phyloP scores from a whole-genome alignment of 2,888 invertebrate species.

The Epinotia bilunana region DNA sequence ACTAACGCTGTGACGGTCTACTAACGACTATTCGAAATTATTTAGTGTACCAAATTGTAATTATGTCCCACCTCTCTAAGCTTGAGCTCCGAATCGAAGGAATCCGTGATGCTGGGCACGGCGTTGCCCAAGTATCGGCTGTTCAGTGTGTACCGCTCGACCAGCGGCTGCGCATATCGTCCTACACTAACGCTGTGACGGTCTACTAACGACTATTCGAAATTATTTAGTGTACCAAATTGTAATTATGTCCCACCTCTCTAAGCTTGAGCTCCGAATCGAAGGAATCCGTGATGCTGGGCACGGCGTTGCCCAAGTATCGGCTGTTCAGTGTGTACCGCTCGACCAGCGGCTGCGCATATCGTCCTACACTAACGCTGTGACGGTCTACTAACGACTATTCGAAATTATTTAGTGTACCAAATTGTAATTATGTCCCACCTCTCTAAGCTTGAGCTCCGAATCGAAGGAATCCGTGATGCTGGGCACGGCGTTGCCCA shows the following conservation, averaged over 20 bases:
- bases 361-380: slow-evolving; percentile 89
- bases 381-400: too few species aligned
- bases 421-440: slow-evolving; percentile 58
- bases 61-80: slow-evolving; percentile 87
- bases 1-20: slow-evolving; percentile 63
- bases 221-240: too few species aligned
- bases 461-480: slow-evolving; percentile 88
- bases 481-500: slow-evolving; percentile 90
- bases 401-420: too few species aligned
- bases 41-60: too few species aligned
- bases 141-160: slow-evolving; percentile 91
- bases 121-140: slow-evolving; percentile 91
- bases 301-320: slow-evolving; percentile 90
- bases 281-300: slow-evolving; percentile 88
- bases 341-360: slow-evolving; percentile 90
- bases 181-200: slow-evolving; percentile 86
- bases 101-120: slow-evolving; percentile 87
- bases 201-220: too few species aligned
- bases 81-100: slow-evolving; percentile 88
- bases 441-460: slow-evolving; percentile 89
- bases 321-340: slow-evolving; percentile 93
- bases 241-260: slow-evolving; percentile 84
- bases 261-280: slow-evolving; percentile 87
- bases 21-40: too few species aligned
- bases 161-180: slow-evolving; percentile 91